phyloP scores from a whole-genome alignment of 2,797 vertebrate genomes.

The Catharus ustulatus region DNA sequence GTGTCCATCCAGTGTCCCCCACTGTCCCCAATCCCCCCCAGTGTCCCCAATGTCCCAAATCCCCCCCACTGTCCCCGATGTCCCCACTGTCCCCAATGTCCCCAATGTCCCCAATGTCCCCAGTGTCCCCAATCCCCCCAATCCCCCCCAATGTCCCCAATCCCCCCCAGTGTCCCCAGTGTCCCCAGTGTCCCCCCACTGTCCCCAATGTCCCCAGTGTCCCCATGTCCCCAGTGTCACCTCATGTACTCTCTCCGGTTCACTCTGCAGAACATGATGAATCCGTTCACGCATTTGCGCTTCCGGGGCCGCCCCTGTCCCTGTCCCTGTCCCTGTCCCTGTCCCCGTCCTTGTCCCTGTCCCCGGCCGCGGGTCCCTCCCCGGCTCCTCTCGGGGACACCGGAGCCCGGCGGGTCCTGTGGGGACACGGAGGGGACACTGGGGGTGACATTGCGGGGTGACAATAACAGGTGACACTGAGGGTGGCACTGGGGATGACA shows the following conservation, averaged over 20 bases:
- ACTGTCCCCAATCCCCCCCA: too few relatives aligned
- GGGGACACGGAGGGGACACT: not conserved
- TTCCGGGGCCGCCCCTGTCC: not conserved
- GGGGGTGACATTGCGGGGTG: too few relatives aligned
- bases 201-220: too few relatives aligned
- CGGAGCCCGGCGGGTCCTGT: not conserved
- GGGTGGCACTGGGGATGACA: too few relatives aligned
- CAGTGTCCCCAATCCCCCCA: not conserved
- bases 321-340: not conserved
- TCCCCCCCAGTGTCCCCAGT: too few relatives aligned
- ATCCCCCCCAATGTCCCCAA: too few relatives aligned
- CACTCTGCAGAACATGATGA: not conserved
- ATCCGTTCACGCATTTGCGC: not conserved
- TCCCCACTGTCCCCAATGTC: too few relatives aligned
- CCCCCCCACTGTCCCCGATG: too few relatives aligned
- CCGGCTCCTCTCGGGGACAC: not conserved
- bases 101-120: not conserved
- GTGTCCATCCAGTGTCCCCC: too few relatives aligned
- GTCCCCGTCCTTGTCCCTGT: not conserved
- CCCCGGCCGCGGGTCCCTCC: not conserved
- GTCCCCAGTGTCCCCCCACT: too few relatives aligned
- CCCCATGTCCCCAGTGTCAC: not conserved
- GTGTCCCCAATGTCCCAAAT: not conserved
- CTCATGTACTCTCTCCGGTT: not conserved
- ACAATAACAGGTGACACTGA: too few relatives aligned